Evolutionary conservation across 2,888 invertebrate species (phyloP).

Genomic region (Esperia sulphurella): DNA sequence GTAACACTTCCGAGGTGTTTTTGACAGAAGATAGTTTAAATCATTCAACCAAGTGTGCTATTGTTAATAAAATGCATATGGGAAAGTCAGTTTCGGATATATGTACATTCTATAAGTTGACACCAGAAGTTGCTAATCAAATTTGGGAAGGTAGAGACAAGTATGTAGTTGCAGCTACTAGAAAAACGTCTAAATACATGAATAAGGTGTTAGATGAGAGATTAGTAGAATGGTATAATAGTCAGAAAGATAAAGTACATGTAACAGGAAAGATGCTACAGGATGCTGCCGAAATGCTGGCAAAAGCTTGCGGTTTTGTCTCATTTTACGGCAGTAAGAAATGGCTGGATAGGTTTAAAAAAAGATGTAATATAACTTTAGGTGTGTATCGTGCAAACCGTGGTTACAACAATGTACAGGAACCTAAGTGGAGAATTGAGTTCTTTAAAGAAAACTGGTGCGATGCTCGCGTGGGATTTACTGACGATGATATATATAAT

Average conservation of each 20-base stretch:
- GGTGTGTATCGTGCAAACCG: constrained; percentile 25
- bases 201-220: constrained; percentile 32
- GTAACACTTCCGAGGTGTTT: constrained; percentile 12
- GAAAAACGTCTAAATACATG: constrained; percentile 29
- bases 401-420: constrained; percentile 25
- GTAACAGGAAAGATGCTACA: constrained; percentile 41
- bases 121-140: constrained; percentile 22
- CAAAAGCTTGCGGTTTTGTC: constrained; percentile 38
- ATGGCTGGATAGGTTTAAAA: constrained; percentile 46
- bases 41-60: constrained; percentile 33
- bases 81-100: constrained; percentile 36
- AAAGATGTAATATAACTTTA: constrained; percentile 34
- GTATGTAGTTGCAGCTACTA: constrained; percentile 26
- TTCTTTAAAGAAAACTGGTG: constrained; percentile 47
- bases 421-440: constrained; percentile 41
- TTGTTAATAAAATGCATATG: constrained; percentile 44
- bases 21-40: constrained; percentile 29
- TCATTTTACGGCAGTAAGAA: constrained; percentile 44
- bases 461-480: constrained; percentile 31
- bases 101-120: no score
- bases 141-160: constrained; percentile 44
- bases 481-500: constrained; percentile 40
- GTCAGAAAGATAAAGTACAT: constrained; percentile 28
- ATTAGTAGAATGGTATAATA: constrained; percentile 37
- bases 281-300: constrained; percentile 35